phyloP scores from a whole-genome alignment of 2,888 invertebrate species.

The Aphidoletes aphidimyza region DNA sequence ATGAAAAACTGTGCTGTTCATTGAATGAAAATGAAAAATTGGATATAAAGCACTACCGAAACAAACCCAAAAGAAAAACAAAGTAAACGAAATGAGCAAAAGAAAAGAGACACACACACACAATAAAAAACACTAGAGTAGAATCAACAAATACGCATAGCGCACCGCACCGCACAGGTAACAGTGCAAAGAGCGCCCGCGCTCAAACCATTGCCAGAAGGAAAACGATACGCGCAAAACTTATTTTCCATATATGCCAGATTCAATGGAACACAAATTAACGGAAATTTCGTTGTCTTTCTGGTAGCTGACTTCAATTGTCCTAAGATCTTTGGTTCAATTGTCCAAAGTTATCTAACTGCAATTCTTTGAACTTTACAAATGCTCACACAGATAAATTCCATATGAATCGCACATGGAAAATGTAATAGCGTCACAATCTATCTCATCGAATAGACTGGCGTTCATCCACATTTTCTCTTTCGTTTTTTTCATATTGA shows the following conservation, averaged over 20 bases:
- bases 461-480: too few relatives aligned
- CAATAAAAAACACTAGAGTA: background rate
- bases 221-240: slow-evolving; percentile 5
- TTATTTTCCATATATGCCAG: background rate
- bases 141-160: background rate
- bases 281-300: background rate
- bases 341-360: too few relatives aligned
- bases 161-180: slow-evolving; percentile 33
- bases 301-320: background rate
- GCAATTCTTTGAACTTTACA: too few relatives aligned
- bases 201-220: too few relatives aligned
- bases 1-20: too few relatives aligned
- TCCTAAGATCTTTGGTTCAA: too few relatives aligned
- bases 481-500: background rate
- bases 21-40: background rate
- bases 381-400: too few relatives aligned
- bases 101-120: background rate
- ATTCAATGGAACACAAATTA: background rate
- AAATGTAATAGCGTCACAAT: slow-evolving; percentile 3
- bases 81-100: slow-evolving; percentile 33
- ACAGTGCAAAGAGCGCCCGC: slow-evolving; percentile 1
- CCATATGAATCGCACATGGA: slow-evolving; percentile 13
- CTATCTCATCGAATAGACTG: too few relatives aligned
- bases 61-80: slow-evolving; percentile 31
- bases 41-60: background rate